Evolutionary conservation across 2,113 vertebrate genomes (phyloP).

Genomic region (Dicentrarchus labrax): DNA sequence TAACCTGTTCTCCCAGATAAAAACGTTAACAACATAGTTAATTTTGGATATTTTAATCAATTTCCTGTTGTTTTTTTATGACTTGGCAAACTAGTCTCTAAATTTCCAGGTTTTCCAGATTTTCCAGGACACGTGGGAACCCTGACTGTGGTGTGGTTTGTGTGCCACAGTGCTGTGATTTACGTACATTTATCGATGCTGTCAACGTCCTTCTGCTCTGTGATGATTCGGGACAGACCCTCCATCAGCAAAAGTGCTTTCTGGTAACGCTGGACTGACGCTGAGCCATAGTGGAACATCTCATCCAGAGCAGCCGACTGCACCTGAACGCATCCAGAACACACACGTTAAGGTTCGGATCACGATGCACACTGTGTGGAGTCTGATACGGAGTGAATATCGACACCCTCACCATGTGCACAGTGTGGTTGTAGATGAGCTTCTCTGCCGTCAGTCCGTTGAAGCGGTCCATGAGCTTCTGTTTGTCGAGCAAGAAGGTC

Average conservation of each 20-base stretch:
- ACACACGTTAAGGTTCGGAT: slow-evolving; percentile 17
- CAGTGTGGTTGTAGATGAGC: slow-evolving; percentile 92
- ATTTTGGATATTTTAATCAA: too few relatives aligned
- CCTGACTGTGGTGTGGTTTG: not conserved
- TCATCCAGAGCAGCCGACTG: slow-evolving; percentile 94
- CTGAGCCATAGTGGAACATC: slow-evolving; percentile 92
- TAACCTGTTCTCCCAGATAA: too few relatives aligned
- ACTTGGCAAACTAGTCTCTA: too few relatives aligned
- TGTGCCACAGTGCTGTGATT: not conserved
- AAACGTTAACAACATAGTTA: too few relatives aligned
- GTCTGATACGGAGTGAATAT: slow-evolving; percentile 7
- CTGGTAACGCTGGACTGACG: slow-evolving; percentile 91
- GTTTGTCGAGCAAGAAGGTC: slow-evolving; percentile 94
- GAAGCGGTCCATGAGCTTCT: slow-evolving; percentile 94
- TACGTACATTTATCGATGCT: slow-evolving; percentile 90
- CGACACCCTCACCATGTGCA: slow-evolving; percentile 89
- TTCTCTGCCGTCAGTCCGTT: slow-evolving; percentile 93
- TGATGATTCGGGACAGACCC: slow-evolving; percentile 89
- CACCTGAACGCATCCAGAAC: slow-evolving; percentile 81
- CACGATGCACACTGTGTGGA: not conserved
- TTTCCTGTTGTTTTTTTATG: too few relatives aligned
- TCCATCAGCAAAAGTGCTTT: slow-evolving; percentile 95
- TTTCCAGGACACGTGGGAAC: too few relatives aligned
- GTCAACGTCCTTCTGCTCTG: slow-evolving; percentile 88
- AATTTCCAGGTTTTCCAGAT: too few relatives aligned